phyloP scores from a whole-genome alignment of 2,888 invertebrate species.

The Meloe dianella region DNA sequence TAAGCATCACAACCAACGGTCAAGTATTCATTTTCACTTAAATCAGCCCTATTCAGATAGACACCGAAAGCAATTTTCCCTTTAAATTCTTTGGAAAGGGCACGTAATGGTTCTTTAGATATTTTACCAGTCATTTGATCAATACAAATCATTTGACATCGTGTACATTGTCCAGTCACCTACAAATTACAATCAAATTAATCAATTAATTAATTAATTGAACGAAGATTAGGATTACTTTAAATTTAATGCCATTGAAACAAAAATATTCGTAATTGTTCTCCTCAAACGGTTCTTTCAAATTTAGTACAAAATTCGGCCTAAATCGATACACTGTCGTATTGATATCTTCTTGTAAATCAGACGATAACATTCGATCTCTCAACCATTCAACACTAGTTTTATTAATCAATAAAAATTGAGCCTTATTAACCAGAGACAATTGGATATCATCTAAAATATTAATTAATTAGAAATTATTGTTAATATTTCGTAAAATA shows the following conservation, averaged over 20 bases:
- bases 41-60: slow-evolving; percentile 63
- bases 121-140: slow-evolving; percentile 84
- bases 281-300: slow-evolving; percentile 77
- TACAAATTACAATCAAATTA: slow-evolving; percentile 53
- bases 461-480: no score
- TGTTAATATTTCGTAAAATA: no score
- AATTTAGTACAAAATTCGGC: slow-evolving; percentile 86
- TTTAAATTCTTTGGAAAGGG: slow-evolving; percentile 74
- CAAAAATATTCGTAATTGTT: slow-evolving; percentile 70
- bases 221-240: slow-evolving; percentile 61
- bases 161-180: slow-evolving; percentile 80
- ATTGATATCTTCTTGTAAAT: slow-evolving; percentile 63
- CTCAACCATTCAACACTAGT: slow-evolving; percentile 78
- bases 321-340: slow-evolving; percentile 75
- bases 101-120: slow-evolving; percentile 78
- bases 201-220: no score
- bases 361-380: slow-evolving; percentile 64
- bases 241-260: slow-evolving; percentile 71
- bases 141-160: slow-evolving; percentile 96
- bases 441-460: slow-evolving; percentile 54
- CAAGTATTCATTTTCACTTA: slow-evolving; percentile 17
- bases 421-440: slow-evolving; percentile 83
- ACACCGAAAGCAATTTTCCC: slow-evolving; percentile 85
- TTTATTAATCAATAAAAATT: slow-evolving; percentile 81
- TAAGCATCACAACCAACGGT: slow-evolving; percentile 21